These are phyloP conservation scores for Acrobasis repandana DNA, from an alignment of 2,888 invertebrate genomes.

Conservation along the genomic window DNA sequence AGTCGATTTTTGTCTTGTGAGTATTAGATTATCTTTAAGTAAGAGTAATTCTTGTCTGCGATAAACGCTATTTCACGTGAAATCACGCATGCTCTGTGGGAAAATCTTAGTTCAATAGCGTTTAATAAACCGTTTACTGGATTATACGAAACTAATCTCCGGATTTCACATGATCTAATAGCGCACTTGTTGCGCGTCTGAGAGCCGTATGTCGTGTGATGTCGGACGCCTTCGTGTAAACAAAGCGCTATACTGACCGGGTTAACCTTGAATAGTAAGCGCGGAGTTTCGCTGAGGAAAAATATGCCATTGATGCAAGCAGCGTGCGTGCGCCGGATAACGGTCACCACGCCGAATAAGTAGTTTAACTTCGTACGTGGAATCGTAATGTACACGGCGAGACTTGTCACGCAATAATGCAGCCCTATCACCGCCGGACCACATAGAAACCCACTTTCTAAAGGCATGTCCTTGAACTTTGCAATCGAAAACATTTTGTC, in stretches of 20 bases:
- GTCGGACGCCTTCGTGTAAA: slow-evolving; percentile 61
- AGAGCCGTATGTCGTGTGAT: slow-evolving; percentile 44
- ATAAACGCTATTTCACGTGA: background rate
- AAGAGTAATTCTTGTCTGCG: background rate
- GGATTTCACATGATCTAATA: slow-evolving; percentile 8
- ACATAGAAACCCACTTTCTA: slow-evolving; percentile 70
- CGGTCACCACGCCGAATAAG: slow-evolving; percentile 80
- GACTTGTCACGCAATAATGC: slow-evolving; percentile 71
- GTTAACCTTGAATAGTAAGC: slow-evolving; percentile 81
- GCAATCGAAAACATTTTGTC: slow-evolving; percentile 27
- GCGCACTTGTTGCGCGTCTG: slow-evolving; percentile 38
- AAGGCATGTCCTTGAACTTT: slow-evolving; percentile 64
- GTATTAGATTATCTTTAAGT: no score
- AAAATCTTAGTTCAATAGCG: background rate
- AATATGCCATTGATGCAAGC: slow-evolving; percentile 81
- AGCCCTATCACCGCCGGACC: slow-evolving; percentile 60
- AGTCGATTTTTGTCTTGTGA: no score
- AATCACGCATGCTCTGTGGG: background rate
- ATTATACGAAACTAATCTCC: slow-evolving; percentile 31
- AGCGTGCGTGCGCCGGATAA: slow-evolving; percentile 77
- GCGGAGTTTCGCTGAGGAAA: slow-evolving; percentile 77
- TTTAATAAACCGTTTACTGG: slow-evolving; percentile 39
- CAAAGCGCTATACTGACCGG: slow-evolving; percentile 78
- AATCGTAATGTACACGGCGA: slow-evolving; percentile 74
- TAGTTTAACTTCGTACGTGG: slow-evolving; percentile 77